A percentile compares a stretch with the other conserved stretches of the same genome.
These are phyloP conservation scores for Gandaritis pyraliata DNA, from an alignment of 2,888 invertebrate species.

Conservation along the genomic window DNA sequence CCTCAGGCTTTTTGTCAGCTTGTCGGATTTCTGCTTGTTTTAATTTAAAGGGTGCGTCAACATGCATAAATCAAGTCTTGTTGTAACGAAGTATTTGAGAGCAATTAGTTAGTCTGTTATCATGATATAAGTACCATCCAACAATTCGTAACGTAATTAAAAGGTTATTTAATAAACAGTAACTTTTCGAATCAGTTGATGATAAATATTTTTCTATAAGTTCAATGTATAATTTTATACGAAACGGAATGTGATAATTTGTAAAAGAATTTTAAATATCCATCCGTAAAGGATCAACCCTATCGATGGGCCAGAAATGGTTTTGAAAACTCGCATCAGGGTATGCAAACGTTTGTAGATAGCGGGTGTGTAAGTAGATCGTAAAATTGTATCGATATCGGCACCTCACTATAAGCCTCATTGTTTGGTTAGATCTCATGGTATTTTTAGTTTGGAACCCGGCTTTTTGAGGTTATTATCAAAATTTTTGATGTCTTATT, in stretches of 20 bases:
- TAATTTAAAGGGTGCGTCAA: conserved; percentile 18
- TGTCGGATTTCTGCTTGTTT: conserved; percentile 26
- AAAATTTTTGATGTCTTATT: too few species aligned
- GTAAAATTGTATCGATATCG: conserved; percentile 43
- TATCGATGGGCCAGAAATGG: conserved; percentile 44
- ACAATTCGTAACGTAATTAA: too few species aligned
- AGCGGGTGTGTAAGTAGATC: conserved; percentile 36
- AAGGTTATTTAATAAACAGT: too few species aligned
- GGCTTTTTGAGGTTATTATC: not conserved
- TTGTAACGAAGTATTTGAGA: too few species aligned
- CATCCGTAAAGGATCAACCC: conserved; percentile 32
- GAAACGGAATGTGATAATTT: too few species aligned
- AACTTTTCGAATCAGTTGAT: too few species aligned
- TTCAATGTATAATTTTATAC: too few species aligned
- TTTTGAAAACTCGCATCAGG: conserved; percentile 46
- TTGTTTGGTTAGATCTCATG: conserved; percentile 21
- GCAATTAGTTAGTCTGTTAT: too few species aligned
- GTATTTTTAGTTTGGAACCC: conserved; percentile 19
- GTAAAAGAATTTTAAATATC: too few species aligned
- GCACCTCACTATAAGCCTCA: conserved; percentile 35
- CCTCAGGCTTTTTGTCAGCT: conserved; percentile 24
- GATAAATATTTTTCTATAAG: too few species aligned
- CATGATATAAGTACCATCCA: too few species aligned
- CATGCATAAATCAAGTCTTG: too few species aligned
- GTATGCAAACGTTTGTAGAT: conserved; percentile 42